Evolutionary conservation across 2,888 invertebrate species (phyloP), one percentile per base, ranked within the genome.

Genomic region (Spatulosminthurus flaviceps): DNA sequence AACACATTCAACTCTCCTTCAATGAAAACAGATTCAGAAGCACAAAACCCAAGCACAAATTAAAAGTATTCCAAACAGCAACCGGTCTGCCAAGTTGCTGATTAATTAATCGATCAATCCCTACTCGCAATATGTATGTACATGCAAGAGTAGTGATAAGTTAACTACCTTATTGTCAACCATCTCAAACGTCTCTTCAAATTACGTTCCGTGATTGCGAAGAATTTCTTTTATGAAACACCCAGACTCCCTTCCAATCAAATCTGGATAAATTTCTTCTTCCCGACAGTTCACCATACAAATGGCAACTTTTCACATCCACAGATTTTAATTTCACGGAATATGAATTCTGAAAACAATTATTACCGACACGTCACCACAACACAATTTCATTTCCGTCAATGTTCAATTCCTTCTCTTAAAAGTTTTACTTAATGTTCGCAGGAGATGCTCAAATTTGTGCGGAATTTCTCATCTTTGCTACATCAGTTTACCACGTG

Each of bases 131-230:
- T 19, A 16, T 5, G n/a, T 19, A 41, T 13, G 16, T 13, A 4
- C 16, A 2, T 11, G n/a, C 2, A 51, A 51, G n/a, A 51, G 16
- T 19, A 2, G 51, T 51, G 16, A 19, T 19, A n/a, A n/a, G n/a
- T 51, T 51, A 34, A 34, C 34, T 51, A 51, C 51, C 51, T 51
- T 51, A 51, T 51, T 51, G 51, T 51, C 51, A 51, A 51, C 51
- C 51, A 51, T 51, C 51, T 51, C 51, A 13, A n/a, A 51, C 51
- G 51, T 51, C 7, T 51, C 19, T 2, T 51, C n/a, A 51, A 51
- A 51, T 51, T 51, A 51, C 16, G 16, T 51, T 19, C 51, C n/a
- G 5, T 51, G 16, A 16, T 16, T 51, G 7, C 19, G 51, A n/a
- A 51, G 51, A 51, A 9, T 7, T 34, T 34, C 34, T 51, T n/a